Base-by-base conservation (phyloP, 1,140 invertebrate species). In the Drosophila kepulauana region DNA sequence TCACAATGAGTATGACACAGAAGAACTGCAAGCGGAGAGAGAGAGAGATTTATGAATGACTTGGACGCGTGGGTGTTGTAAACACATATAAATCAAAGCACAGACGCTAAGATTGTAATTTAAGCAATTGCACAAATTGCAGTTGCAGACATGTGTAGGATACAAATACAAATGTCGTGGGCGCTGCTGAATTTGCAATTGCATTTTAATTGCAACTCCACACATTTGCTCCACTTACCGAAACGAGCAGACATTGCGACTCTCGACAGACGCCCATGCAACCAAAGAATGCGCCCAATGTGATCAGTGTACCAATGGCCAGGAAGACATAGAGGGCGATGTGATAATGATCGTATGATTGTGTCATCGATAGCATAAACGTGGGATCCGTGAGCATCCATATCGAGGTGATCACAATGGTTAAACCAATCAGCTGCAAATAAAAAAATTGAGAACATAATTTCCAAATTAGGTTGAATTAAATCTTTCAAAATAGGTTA, bases 191-290 rank as follows among this genome's bases (percentile, higher is more conserved):
- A 25, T 25, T 25, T 68, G 45, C 11, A 51, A 41, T 30, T 68
- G 33, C 56, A 61, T 61, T 69, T 52, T 46, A 75, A 73, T 43
- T 48, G 28, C 3, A 16, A 41, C 11, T 46, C 13, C 13, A 25
- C 20, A 25, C 20, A 20, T 48, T 48, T 48, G 52, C 38, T 54
- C 16, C 30, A 86, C 91, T 95, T 93, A 97, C 96, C 81, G 96
- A 95, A 68, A 97, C 94, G 7, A 99, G 94, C 94, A 98, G 95
- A 92, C 97, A 97, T 82, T 96, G 96, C 68, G 96, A 98, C 93
- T 98, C 97, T 75, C 95, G 95, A 58, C 97, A 95, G 8, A 97
- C 97, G 25, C 98, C 98, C 92, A 97, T 98, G 91, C 98, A 99
- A 59, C 98, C 98, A 33, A 98, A 94, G 93, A 99, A 97, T 1